phyloP scores from a whole-genome alignment of 2,113 vertebrate species.

The Pan troglodytes region DNA sequence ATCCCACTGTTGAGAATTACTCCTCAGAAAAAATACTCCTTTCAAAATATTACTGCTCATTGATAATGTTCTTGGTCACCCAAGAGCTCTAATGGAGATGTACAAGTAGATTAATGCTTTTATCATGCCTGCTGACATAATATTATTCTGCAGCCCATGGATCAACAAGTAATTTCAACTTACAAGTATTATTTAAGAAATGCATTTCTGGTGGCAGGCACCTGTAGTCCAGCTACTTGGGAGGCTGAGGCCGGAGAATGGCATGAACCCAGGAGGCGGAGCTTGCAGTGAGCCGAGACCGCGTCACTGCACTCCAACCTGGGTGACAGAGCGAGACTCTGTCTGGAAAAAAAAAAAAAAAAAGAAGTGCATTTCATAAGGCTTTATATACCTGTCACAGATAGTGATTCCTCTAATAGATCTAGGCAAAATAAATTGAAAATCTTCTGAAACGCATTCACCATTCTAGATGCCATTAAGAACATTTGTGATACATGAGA shows the following conservation, averaged over 20 bases:
- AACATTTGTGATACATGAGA: neutral
- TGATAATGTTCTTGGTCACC: neutral
- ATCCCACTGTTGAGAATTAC: neutral
- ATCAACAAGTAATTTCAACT: neutral
- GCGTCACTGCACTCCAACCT: too few species aligned
- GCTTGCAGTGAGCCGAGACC: too few species aligned
- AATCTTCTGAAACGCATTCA: neutral
- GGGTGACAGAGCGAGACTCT: too few species aligned
- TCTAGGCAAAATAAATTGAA: neutral
- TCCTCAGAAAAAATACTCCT: neutral
- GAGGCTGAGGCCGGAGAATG: too few species aligned
- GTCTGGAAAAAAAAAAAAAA: too few species aligned
- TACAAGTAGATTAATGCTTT: neutral
- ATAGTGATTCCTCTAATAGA: neutral
- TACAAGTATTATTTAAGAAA: neutral
- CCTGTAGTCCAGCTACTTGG: too few species aligned
- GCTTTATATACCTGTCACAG: neutral
- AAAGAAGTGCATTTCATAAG: neutral
- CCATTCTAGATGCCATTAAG: neutral
- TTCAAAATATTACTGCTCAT: neutral
- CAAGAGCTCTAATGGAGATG: neutral
- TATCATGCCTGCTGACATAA: neutral
- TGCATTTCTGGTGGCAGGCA: neutral
- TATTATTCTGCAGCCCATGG: neutral
- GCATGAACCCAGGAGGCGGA: too few species aligned